A percentile compares a stretch with the other conserved stretches of the same genome.
phyloP scores from a whole-genome alignment of 2,113 vertebrate species.

The Cephalopterus ornatus region DNA sequence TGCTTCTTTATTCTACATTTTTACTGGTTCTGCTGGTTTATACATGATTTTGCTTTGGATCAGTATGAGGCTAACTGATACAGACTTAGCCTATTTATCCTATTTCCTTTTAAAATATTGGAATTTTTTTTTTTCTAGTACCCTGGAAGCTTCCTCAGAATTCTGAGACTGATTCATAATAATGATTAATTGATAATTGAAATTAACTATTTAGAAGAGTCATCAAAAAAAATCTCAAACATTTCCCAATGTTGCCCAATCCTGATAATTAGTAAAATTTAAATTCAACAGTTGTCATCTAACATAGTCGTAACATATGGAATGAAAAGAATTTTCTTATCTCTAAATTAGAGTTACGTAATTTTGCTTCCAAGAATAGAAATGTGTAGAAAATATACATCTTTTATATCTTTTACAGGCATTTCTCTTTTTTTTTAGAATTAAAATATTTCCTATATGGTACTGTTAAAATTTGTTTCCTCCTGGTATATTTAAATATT shows the following conservation, averaged over 20 bases:
- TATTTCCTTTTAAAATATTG: not conserved
- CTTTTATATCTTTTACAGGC: not conserved
- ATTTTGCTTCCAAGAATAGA: not conserved
- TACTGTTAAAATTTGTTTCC: not conserved
- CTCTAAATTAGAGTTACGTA: not conserved
- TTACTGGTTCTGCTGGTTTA: not conserved
- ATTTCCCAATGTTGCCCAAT: not conserved
- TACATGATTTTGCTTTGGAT: not conserved
- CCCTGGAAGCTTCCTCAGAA: not conserved
- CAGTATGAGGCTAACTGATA: not conserved
- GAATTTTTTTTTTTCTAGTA: not conserved
- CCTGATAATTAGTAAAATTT: not conserved
- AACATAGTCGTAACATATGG: not conserved
- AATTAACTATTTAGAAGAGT: not conserved
- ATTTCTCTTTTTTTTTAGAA: not conserved
- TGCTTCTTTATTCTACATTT: not conserved
- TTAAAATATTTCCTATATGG: not conserved
- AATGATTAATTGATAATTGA: not conserved
- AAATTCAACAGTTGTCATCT: not conserved
- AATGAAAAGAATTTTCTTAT: not conserved
- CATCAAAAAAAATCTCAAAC: not conserved
- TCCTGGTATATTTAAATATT: not conserved
- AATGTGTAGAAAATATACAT: not conserved
- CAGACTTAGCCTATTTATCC: not conserved
- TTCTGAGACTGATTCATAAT: not conserved